A percentile compares a stretch with the other conserved stretches of the same genome.
These are phyloP conservation scores for Oscheius sp. DNA, from an alignment of 2,888 invertebrate species.

Conservation along the genomic window DNA sequence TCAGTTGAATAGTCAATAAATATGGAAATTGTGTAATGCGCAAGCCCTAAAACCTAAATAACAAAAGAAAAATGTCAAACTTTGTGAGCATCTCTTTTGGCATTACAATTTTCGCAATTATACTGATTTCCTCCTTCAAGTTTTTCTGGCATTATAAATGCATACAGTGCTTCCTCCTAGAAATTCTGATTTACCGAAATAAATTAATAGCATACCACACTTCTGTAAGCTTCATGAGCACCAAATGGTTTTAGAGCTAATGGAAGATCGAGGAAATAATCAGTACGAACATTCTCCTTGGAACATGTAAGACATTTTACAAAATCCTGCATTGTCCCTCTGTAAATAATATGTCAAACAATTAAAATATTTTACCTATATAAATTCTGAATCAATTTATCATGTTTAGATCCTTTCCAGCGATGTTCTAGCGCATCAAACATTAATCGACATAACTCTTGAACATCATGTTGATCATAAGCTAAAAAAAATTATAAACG, in stretches of 20 bases:
- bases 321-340: conserved; percentile 83
- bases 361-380: conserved; percentile 75
- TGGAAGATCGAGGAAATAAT: conserved; percentile 86
- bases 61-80: conserved; percentile 46
- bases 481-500: conserved; percentile 72
- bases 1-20: conserved; percentile 84
- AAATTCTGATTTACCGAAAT: conserved; percentile 41
- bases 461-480: conserved; percentile 91
- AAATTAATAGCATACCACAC: conserved; percentile 76
- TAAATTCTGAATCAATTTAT: conserved; percentile 82
- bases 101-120: conserved; percentile 84
- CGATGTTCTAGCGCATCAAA: conserved; percentile 87
- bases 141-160: conserved; percentile 85
- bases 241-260: conserved; percentile 86
- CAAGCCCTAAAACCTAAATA: conserved; percentile 75
- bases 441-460: conserved; percentile 88
- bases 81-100: conserved; percentile 88
- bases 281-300: conserved; percentile 83
- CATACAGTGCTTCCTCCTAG: conserved; percentile 83
- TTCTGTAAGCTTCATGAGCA: conserved; percentile 80
- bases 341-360: conserved; percentile 49
- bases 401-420: conserved; percentile 81
- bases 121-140: conserved; percentile 87
- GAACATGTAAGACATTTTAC: conserved; percentile 85
- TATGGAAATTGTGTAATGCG: conserved; percentile 88